A percentile compares a stretch with the other conserved stretches of the same genome.
Evolutionary conservation across 2,797 vertebrate species (phyloP).

Genomic region (Yasuhikotakia modesta): DNA sequence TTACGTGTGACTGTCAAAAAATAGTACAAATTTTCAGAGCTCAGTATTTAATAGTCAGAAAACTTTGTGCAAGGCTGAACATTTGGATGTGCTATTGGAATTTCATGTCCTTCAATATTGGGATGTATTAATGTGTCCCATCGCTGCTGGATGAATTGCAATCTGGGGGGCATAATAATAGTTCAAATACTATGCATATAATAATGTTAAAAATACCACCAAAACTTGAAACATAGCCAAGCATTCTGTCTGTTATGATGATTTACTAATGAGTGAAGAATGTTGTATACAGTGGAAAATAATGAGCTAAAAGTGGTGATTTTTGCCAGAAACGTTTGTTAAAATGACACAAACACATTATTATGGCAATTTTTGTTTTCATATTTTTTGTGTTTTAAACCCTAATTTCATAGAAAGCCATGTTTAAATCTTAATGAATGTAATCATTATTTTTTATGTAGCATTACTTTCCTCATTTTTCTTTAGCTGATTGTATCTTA

Average conservation of each 20-base stretch:
- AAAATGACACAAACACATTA: background rate
- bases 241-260: background rate
- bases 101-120: constrained; percentile 1
- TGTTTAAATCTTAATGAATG: constrained; percentile 43
- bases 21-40: background rate
- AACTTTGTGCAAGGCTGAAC: background rate
- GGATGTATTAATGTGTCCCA: constrained; percentile 16
- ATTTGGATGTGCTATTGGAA: background rate
- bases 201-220: constrained; percentile 22
- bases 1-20: background rate
- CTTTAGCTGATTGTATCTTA: constrained; percentile 7
- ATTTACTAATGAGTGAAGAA: background rate
- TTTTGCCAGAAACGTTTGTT: constrained; percentile 10
- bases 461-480: constrained; percentile 13
- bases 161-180: constrained; percentile 24
- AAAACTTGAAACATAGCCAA: background rate
- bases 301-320: background rate
- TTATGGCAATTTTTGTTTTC: background rate
- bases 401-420: constrained; percentile 31
- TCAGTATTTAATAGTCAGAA: constrained; percentile 27
- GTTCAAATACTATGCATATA: constrained; percentile 45
- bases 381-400: background rate
- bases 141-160: constrained; percentile 16
- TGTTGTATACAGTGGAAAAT: background rate
- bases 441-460: constrained; percentile 56